Evolutionary conservation across 2,113 vertebrate genomes (phyloP).

Genomic region (Callithrix jacchus): DNA sequence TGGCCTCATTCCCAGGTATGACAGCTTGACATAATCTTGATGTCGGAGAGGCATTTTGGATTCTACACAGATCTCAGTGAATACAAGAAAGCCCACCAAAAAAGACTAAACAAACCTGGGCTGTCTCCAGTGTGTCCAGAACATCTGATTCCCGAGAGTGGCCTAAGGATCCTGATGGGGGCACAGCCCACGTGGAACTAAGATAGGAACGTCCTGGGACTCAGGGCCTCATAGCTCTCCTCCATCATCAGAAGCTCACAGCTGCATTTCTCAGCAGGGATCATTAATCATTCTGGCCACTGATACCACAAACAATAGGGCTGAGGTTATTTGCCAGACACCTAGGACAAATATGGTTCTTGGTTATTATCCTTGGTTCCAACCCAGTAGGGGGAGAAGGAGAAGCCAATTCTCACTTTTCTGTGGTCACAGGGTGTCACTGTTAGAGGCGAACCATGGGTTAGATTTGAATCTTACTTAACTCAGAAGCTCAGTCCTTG

Average conservation of each 20-base stretch:
- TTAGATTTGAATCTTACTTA: not conserved
- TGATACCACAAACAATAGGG: not conserved
- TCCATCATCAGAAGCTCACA: not conserved
- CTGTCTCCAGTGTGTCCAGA: not conserved
- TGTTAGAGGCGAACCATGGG: not conserved
- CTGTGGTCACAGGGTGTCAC: not conserved
- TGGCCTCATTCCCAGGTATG: not conserved
- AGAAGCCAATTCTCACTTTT: not conserved
- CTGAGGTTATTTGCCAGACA: not conserved
- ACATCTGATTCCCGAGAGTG: not conserved
- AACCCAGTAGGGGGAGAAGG: not conserved
- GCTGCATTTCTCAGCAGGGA: slow-evolving; percentile 34
- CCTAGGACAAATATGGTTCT: not conserved
- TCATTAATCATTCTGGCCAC: not conserved
- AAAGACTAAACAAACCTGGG: not conserved
- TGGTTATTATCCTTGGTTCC: not conserved
- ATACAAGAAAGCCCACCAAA: not conserved
- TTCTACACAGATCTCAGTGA: not conserved
- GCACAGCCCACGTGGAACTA: not conserved
- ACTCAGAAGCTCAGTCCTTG: not conserved
- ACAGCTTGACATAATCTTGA: not conserved
- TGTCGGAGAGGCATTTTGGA: not conserved
- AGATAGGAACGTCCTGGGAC: not conserved
- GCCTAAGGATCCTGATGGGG: not conserved
- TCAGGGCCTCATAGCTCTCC: not conserved